phyloP scores from a whole-genome alignment of 2,797 vertebrate genomes.

The Lepus oiostolus region DNA sequence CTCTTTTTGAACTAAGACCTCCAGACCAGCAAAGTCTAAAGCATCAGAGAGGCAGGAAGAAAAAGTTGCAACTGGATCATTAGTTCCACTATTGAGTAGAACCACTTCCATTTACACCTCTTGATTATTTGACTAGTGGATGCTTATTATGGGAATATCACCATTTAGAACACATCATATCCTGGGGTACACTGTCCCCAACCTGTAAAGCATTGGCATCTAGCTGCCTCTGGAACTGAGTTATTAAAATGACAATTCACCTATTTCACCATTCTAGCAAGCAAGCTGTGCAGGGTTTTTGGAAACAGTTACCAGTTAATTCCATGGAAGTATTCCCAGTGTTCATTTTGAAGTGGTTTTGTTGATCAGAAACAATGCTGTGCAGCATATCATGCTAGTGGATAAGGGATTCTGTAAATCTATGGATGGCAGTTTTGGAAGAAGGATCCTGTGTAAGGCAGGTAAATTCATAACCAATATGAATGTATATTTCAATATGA shows the following conservation, averaged over 20 bases:
- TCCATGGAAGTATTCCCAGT: neutral
- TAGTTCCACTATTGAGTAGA: neutral
- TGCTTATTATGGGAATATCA: neutral
- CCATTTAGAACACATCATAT: neutral
- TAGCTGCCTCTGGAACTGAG: neutral
- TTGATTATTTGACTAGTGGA: neutral
- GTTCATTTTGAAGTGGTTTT: neutral
- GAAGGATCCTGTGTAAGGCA: neutral
- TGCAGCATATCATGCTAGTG: neutral
- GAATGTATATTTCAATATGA: neutral
- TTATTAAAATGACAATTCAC: neutral
- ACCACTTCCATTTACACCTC: neutral
- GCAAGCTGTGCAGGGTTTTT: too few relatives aligned
- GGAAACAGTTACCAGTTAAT: neutral
- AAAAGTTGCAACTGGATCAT: neutral
- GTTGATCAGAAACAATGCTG: neutral
- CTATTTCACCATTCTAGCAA: neutral
- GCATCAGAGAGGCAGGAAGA: neutral
- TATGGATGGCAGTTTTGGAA: neutral
- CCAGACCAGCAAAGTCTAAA: neutral
- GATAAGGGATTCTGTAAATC: neutral
- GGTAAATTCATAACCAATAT: neutral
- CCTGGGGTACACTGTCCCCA: neutral
- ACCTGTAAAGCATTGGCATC: neutral
- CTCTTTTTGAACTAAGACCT: neutral